These are phyloP conservation scores for Mareca strepera DNA, from an alignment of 2,797 vertebrate species.

Conservation along the genomic window DNA sequence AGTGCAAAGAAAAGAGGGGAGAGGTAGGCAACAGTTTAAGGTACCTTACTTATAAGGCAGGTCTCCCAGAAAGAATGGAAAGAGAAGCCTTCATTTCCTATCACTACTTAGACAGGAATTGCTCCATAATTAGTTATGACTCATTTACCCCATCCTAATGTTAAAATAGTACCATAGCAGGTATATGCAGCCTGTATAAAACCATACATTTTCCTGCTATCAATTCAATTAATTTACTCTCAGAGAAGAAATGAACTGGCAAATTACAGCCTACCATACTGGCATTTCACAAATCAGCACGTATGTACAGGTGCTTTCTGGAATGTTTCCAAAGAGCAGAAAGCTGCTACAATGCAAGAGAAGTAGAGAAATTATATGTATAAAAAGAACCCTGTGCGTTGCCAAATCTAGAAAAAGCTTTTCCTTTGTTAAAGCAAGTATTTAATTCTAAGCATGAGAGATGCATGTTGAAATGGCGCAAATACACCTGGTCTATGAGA, in stretches of 20 bases:
- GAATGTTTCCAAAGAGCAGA: background rate
- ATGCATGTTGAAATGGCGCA: background rate
- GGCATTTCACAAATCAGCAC: slow-evolving; percentile 15
- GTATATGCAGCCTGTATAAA: background rate
- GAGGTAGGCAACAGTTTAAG: background rate
- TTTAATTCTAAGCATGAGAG: background rate
- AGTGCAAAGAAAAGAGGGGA: background rate
- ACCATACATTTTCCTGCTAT: slow-evolving; percentile 9
- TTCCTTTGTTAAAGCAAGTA: background rate
- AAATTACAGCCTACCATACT: background rate
- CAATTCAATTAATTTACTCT: slow-evolving; percentile 36
- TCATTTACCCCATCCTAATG: background rate
- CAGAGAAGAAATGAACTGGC: background rate
- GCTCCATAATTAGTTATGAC: background rate
- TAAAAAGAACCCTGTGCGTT: background rate
- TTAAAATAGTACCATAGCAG: background rate
- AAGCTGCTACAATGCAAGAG: background rate
- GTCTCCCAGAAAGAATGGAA: background rate
- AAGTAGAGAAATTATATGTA: background rate
- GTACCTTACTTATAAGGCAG: background rate
- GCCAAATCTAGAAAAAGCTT: background rate
- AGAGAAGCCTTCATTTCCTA: background rate
- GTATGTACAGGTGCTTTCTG: slow-evolving; percentile 1
- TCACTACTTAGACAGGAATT: background rate
- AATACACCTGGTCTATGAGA: background rate